Evolutionary conservation across 1,140 invertebrate species (phyloP).

Genomic region (Drosophila athabasca): DNA sequence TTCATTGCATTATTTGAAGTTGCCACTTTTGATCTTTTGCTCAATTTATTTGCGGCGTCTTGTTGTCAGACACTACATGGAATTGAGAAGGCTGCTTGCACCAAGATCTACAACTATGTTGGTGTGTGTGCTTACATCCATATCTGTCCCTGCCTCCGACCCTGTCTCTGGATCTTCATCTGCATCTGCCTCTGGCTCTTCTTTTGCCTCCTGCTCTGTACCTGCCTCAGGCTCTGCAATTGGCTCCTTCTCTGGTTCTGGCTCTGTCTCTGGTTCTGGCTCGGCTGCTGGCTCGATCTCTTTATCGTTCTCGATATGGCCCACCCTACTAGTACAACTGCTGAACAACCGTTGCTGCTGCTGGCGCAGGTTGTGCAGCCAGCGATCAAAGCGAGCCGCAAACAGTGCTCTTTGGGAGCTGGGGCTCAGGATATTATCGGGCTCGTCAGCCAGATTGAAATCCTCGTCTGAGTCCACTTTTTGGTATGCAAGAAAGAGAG

Average conservation of each 20-base stretch:
- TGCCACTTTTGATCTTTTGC: constrained; percentile 33
- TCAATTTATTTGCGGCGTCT: constrained; percentile 61
- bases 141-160: constrained; percentile 29
- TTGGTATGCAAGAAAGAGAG: constrained; percentile 60
- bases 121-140: constrained; percentile 56
- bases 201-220: constrained; percentile 16
- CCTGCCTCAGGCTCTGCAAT: constrained; percentile 23
- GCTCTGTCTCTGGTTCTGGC: background rate
- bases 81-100: constrained; percentile 26
- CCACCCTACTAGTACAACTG: constrained; percentile 75
- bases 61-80: constrained; percentile 19
- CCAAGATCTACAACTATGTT: constrained; percentile 4
- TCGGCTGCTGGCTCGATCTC: constrained; percentile 9
- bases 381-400: constrained; percentile 66
- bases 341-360: constrained; percentile 65
- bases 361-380: constrained; percentile 70
- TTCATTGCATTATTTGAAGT: constrained; percentile 37
- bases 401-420: constrained; percentile 61
- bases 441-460: constrained; percentile 49
- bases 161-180: constrained; percentile 28
- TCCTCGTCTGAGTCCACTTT: constrained; percentile 49
- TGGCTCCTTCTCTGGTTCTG: background rate
- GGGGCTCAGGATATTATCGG: constrained; percentile 49
- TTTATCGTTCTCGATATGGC: constrained; percentile 58
- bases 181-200: constrained; percentile 16